Conservation (phyloP, 2,888 invertebrate species). For the Drosophila neotestacea region DNA sequence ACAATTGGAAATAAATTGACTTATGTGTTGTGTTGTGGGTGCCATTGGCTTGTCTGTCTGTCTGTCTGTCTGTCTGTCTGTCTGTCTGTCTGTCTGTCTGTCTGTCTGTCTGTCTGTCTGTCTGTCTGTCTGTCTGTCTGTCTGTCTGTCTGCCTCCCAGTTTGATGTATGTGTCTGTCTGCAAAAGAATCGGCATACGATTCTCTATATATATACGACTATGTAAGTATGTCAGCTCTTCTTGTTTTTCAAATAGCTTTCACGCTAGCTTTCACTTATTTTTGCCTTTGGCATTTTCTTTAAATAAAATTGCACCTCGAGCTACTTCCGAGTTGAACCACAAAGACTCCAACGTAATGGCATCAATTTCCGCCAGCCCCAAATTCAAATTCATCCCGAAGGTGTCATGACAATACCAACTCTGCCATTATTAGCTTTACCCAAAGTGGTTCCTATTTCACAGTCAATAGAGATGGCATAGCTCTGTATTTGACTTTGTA, state of each 20-base stretch:
- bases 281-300: constrained; percentile 50
- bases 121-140: constrained; percentile 29
- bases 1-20: constrained; percentile 70
- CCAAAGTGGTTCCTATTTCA: constrained; percentile 58
- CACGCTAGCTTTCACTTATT: constrained; percentile 61
- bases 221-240: not conserved
- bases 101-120: constrained; percentile 47
- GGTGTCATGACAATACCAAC: constrained; percentile 49
- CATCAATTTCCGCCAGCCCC: constrained; percentile 74
- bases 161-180: constrained; percentile 72
- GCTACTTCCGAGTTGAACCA: constrained; percentile 49
- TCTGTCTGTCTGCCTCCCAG: constrained; percentile 48
- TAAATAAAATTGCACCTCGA: constrained; percentile 62
- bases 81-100: too few relatives aligned
- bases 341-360: constrained; percentile 63
- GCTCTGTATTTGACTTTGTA: not conserved
- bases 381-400: constrained; percentile 63
- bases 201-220: constrained; percentile 8
- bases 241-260: constrained; percentile 24
- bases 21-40: constrained; percentile 66
- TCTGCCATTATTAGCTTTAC: constrained; percentile 49
- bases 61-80: too few relatives aligned
- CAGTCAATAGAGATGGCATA: constrained; percentile 16
- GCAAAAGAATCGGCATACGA: constrained; percentile 43
- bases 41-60: constrained; percentile 33